Base-by-base conservation (phyloP, 2,797 vertebrate species). In the Parotocinclus haroldoi region DNA sequence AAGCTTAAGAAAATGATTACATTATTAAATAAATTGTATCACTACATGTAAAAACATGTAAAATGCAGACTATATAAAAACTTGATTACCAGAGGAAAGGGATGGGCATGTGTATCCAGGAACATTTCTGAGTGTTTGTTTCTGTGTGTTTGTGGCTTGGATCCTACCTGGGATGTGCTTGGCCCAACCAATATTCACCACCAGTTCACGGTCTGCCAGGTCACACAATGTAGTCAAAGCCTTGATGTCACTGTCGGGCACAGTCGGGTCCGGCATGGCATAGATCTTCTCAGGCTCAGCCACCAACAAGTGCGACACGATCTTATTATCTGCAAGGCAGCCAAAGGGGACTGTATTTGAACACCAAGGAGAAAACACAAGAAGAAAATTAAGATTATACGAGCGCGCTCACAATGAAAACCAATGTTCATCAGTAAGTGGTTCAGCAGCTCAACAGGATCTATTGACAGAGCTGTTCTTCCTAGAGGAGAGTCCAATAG, bases 251-350 rank as follows among this genome's bases (percentile, higher is more conserved):
- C 95, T 98, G 91, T 98, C 96, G 0, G 96, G 96, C 82, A 97
- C 93, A 48, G 96, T 98, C 38, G 96, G 96, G 87, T 99, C 96
- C 54, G 96, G 96, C 96, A 99, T 99, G 84, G 96, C 96, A 77
- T 99, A 99, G 90, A 99, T 99, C 92, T 99, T 99, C 91, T 99
- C 96, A 52, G 96, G 96, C 85, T 99, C 96, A 61, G 96, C 96
- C 90, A 98, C 96, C 91, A 99, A 90, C 89, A 99, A 91, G 90
- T 99, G 96, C 76, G 96, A 99, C 81, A 99, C 96, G 80, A 99
- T 98, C 92, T 99, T 99, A 92, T 99, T 99, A 97, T 98, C 96
- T 98, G 94, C 85, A 91, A 94, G 91, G 91, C 92, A 90, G 88
- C 90, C 90, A 91, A 92, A 92, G 83, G 89, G 88, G 89, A 90